Conservation (phyloP, 53 echinoderm and acorn worm genomes). For the Stichopus horrens region DNA sequence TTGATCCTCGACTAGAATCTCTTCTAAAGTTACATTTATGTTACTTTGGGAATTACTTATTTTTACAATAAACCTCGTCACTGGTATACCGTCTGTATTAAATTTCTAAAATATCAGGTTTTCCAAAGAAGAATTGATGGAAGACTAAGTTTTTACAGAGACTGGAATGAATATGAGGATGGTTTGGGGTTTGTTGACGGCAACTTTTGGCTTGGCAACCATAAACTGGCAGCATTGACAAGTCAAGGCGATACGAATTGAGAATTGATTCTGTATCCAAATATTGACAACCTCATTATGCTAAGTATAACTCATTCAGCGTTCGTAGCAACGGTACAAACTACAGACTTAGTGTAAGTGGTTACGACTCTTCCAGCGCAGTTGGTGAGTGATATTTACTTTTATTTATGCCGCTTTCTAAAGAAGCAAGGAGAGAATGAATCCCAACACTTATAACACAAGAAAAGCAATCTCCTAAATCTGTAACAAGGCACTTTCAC, state of each 20-base stretch:
- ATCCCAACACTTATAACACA: no score
- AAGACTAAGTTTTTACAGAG: background rate
- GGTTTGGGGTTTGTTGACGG: background rate
- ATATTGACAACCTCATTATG: background rate
- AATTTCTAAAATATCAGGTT: background rate
- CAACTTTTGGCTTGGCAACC: background rate
- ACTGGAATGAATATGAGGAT: background rate
- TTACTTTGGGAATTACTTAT: no score
- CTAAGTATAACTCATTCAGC: conserved; percentile 1
- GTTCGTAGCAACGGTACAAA: background rate
- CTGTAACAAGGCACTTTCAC: no score
- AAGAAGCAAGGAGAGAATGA: no score
- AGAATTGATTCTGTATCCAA: background rate
- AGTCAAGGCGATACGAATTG: background rate
- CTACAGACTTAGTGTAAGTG: background rate
- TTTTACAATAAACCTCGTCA: no score
- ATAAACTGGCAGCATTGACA: conserved; percentile 7
- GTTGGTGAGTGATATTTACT: background rate
- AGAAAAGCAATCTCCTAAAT: no score
- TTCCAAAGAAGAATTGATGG: background rate
- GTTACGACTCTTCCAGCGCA: background rate
- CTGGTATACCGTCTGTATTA: no score
- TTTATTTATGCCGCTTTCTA: background rate
- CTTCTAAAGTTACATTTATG: no score
- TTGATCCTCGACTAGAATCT: no score